Base-by-base conservation (phyloP, 2,797 vertebrate genomes). In the Gouania willdenowi region DNA sequence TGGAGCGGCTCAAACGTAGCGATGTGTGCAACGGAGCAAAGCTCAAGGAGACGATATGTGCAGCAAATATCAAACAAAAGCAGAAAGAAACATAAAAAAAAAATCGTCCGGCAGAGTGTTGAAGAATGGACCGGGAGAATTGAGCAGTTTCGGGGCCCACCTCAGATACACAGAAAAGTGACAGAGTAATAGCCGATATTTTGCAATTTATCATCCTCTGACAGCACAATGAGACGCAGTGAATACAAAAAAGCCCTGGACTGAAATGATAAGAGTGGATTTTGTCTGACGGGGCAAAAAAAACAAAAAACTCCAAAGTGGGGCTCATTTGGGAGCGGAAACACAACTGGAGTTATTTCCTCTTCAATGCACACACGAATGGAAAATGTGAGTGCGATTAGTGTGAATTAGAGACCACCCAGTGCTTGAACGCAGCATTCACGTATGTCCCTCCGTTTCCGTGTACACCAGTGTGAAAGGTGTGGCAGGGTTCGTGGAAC, bases 161-260 rank as follows among this genome's bases (percentile, higher is more conserved):
- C 43, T 36, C 10, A 25, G 44, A 33, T 31, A 16, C 37, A 45
- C 52, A 61, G 67, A 60, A 78, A 68, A 77, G 60, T 71, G 62
- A 61, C 60, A 65, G 28, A 16, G 34, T 53, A 66, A 72, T 43
- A 62, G 44, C 41, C 65, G 48, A 57, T 66, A 51, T 55, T 22
- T 9, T 17, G 30, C 36, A 58, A 66, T 66, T 70, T 68, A 25
- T 64, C 61, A 65, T 57, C 66, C 54, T 56, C 18, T 56, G 66
- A 66, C 52, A 63, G 45, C 28, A 14, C 33, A 14, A 34, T 38
- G 43, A 19, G 56, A 68, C 33, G 42, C 8, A 14, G 15, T 54
- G 58, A 70, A 44, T 35, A 62, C 24, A 54, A 65, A 65, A n/a
- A 49, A 41, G 12, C 8, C 19, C 12, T 26, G 30, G 50, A 66